Percentiles rank a stretch among this genome's conserved stretches.
phyloP scores from a whole-genome alignment of 2,888 invertebrate species.

The Hypomecis atomaria region DNA sequence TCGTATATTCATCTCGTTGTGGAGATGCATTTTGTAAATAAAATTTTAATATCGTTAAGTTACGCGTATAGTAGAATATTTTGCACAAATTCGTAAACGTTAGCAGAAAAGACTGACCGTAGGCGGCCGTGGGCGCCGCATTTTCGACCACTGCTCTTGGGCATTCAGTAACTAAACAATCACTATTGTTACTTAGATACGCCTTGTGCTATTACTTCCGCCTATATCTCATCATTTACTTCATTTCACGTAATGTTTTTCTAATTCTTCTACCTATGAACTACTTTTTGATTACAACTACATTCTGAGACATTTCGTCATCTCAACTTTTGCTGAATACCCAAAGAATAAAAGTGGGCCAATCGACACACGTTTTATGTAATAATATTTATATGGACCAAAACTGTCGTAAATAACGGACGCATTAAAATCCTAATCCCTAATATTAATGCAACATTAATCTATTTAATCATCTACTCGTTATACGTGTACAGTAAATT shows the following conservation, averaged over 20 bases:
- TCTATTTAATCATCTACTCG: slow-evolving; percentile 81
- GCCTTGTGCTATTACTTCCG: slow-evolving; percentile 28
- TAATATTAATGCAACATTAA: slow-evolving; percentile 80
- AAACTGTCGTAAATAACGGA: slow-evolving; percentile 81
- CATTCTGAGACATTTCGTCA: neutral
- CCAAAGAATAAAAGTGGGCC: slow-evolving; percentile 60
- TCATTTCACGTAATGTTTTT: slow-evolving; percentile 3
- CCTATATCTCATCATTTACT: slow-evolving; percentile 26
- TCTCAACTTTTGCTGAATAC: slow-evolving; percentile 58
- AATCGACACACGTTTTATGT: slow-evolving; percentile 72
- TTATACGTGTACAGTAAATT: slow-evolving; percentile 83
- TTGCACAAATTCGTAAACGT: slow-evolving; percentile 83
- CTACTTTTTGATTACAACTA: slow-evolving; percentile 8
- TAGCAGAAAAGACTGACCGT: slow-evolving; percentile 84
- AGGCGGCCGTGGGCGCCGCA: slow-evolving; percentile 77
- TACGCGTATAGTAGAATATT: slow-evolving; percentile 79
- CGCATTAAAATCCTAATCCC: slow-evolving; percentile 78
- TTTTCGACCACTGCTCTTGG: slow-evolving; percentile 66
- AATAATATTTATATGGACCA: slow-evolving; percentile 84
- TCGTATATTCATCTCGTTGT: slow-evolving; percentile 58
- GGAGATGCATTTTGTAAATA: slow-evolving; percentile 77
- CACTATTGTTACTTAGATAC: slow-evolving; percentile 20
- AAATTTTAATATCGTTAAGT: slow-evolving; percentile 73
- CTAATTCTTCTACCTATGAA: neutral
- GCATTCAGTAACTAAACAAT: slow-evolving; percentile 57